A percentile compares a stretch with the other conserved stretches of the same genome.
phyloP scores from a whole-genome alignment of 2,797 vertebrate species.

The Melanotaenia parkinsoni region DNA sequence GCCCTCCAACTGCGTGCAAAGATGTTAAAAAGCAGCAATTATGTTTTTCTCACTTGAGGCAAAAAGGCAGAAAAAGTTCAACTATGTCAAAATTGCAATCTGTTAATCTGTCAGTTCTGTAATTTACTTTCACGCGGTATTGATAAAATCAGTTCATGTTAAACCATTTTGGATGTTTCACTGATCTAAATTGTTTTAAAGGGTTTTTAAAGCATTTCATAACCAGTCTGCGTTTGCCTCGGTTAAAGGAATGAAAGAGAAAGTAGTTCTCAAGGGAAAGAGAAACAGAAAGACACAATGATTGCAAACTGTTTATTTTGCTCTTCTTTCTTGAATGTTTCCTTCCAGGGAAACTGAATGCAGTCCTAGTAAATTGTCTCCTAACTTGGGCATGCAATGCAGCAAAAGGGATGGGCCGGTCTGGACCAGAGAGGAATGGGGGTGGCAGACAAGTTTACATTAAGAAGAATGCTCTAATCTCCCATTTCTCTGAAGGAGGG shows the following conservation, averaged over 20 bases:
- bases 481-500: conserved; percentile 28
- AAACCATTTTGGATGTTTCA: neutral
- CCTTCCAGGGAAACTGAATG: conserved; percentile 66
- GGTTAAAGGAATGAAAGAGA: conserved; percentile 6
- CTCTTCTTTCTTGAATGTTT: conserved; percentile 40
- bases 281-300: conserved; percentile 30
- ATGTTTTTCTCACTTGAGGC: neutral
- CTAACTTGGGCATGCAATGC: conserved; percentile 87
- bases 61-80: neutral
- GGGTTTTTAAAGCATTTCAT: neutral
- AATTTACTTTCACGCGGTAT: neutral
- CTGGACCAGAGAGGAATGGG: conserved; percentile 45
- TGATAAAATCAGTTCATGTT: conserved; percentile 5
- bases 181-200: neutral
- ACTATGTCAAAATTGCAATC: neutral
- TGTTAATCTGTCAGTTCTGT: neutral
- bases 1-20: neutral
- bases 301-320: conserved; percentile 54
- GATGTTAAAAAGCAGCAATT: neutral
- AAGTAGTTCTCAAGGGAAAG: conserved; percentile 13
- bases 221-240: neutral
- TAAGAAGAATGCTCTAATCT: conserved; percentile 80
- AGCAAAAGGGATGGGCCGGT: conserved; percentile 67
- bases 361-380: conserved; percentile 81
- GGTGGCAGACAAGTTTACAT: conserved; percentile 68